Percentiles rank a stretch among this genome's conserved stretches.
phyloP scores from a whole-genome alignment of 1,140 invertebrate species.

The Drosophila orosa region DNA sequence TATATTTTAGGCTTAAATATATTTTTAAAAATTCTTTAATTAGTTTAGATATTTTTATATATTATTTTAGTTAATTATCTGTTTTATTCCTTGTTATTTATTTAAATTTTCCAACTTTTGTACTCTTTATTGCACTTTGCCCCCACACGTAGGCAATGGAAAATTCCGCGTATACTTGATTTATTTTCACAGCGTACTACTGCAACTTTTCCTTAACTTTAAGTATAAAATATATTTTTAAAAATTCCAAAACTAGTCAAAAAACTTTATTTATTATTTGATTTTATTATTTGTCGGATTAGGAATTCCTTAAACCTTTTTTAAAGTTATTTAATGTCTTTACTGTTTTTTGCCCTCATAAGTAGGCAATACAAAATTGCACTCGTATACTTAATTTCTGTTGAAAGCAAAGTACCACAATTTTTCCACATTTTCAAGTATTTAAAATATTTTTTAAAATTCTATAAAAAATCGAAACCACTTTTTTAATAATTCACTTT shows the following conservation, averaged over 20 bases:
- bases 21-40: background rate
- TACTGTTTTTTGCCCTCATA: background rate
- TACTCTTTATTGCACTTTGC: background rate
- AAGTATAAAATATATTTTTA: background rate
- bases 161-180: conserved; percentile 4
- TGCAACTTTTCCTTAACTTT: background rate
- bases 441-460: background rate
- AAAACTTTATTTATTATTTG: too few relatives aligned
- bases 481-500: background rate
- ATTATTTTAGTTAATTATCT: background rate
- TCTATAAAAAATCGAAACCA: background rate
- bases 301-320: background rate
- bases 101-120: background rate
- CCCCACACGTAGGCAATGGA: conserved; percentile 17
- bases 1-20: background rate
- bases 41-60: background rate
- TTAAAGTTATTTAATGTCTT: background rate
- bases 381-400: background rate
- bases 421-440: background rate
- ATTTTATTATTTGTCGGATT: too few relatives aligned
- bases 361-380: conserved; percentile 17
- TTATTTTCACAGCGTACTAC: background rate
- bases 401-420: background rate
- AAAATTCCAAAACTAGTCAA: background rate
- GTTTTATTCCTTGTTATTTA: background rate